Evolutionary conservation across 1,140 invertebrate species (phyloP), one percentile per base, ranked within the genome.

Genomic region (Agrilus planipennis): DNA sequence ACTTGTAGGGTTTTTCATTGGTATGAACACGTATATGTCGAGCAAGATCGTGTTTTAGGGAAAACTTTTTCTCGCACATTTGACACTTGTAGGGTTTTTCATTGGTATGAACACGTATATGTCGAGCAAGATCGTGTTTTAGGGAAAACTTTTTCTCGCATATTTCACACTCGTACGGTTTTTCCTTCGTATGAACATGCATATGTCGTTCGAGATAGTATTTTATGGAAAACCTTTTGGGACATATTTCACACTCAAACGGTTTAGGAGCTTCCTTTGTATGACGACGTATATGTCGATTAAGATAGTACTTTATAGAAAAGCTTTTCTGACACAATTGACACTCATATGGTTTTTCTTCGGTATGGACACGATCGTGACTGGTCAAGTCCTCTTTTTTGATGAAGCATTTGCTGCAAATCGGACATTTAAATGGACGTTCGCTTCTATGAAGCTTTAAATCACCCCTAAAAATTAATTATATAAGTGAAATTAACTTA

Each of bases 101-200:
- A n/a, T 63, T 50, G 1, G 64, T 66, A 39, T 69, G 67, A 0
- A 67, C 65, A 0, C 65, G 51, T 2, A 53, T 51, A 38, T 70
- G 68, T 42, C 67, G 65, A 0, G 60, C 62, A 30, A 68, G 44
- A 10, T 63, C 52, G 0, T 63, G 58, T 25, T 62, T 59, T 14
- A 61, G 65, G 38, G 64, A 68, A 44, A 68, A 70, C 19, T 63
- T 49, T 39, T 68, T 67, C 1, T 56, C 58, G 37, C 66, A 70
- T 51, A 62, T 55, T 20, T 63, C 54, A 40, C 68, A 68, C 38
- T 64, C 62, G 37, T 67, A 65, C 0, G 65, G 61, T 11, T 65
- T 37, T 2, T 67, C 53, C 18, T 61, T 65, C 67, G 39, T 22
- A 15, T 7, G 19, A 36, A 36, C 20, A n/a, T 36, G 34, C 15